These are phyloP conservation scores for Harpagoxenus sublaevis DNA, from an alignment of 2,888 invertebrate genomes.

Conservation along the genomic window DNA sequence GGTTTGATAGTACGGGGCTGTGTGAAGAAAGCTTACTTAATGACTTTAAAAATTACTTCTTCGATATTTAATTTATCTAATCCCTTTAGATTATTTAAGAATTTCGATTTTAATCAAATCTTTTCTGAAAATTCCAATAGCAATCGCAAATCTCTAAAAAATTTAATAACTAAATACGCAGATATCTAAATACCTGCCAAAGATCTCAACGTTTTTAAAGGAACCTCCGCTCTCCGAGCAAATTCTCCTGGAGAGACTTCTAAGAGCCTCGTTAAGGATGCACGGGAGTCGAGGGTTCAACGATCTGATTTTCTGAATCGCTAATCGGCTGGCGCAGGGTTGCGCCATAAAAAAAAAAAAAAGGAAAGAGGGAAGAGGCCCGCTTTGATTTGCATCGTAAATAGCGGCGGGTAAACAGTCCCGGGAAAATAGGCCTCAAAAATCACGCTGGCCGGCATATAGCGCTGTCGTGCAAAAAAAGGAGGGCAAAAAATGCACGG, in stretches of 20 bases:
- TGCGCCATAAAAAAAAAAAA: slow-evolving; percentile 9
- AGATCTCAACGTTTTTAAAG: neutral
- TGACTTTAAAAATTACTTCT: neutral
- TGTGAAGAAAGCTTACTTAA: too few species aligned
- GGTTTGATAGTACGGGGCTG: neutral
- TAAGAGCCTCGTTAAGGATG: neutral
- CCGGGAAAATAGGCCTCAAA: slow-evolving; percentile 41
- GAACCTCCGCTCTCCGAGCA: neutral
- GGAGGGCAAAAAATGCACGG: neutral
- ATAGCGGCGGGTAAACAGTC: slow-evolving; percentile 26
- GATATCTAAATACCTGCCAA: neutral
- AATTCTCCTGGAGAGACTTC: neutral
- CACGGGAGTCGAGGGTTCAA: slow-evolving; percentile 1
- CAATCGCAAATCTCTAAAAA: neutral
- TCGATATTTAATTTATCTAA: neutral
- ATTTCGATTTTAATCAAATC: neutral
- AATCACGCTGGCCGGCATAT: slow-evolving; percentile 39
- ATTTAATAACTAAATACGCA: neutral
- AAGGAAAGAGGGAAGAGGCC: neutral
- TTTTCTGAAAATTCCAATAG: neutral
- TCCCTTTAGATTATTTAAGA: neutral
- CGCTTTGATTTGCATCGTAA: slow-evolving; percentile 55
- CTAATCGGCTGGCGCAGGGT: neutral
- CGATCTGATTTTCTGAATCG: slow-evolving; percentile 36
- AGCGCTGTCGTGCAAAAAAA: slow-evolving; percentile 36